Evolutionary conservation across 2,888 invertebrate genomes (phyloP), one percentile per base, ranked within the genome.

Genomic region (Hirtodrosophila confusa): DNA sequence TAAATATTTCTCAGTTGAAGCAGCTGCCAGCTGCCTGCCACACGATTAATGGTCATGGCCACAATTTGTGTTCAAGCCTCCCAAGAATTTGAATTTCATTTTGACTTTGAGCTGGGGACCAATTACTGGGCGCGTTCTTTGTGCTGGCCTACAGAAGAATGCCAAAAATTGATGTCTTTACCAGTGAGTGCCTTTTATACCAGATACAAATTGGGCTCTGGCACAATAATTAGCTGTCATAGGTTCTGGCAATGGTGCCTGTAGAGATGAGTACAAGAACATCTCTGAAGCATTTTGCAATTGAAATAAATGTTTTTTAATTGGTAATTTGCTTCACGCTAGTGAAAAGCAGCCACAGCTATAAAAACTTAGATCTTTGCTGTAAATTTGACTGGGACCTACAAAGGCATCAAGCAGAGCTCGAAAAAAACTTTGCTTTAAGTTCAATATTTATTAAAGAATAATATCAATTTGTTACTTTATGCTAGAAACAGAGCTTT

Each of bases 41-140:
- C n/a, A 66, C 66, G 60, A 79, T 79, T 79, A 86, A 76, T 83
- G 68, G 51, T 57, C 39, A 33, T 45, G 57, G 31, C 54, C 62
- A 36, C 48, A 66, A 62, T 66, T 75, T 70, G 47, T 57, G 41
- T 58, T 40, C 12, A 39, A 60, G 57, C 24, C 55, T 36, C 56
- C 40, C 17, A 55, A 56, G 48, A 86, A 86, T 86, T 72, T 77
- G 48, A 70, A 73, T 78, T 67, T 64, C 56, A 64, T 66, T 73
- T 50, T 43, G 43, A n/a, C 55, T 56, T 50, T 57, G 50, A 66
- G 50, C 62, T 57, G 44, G 10, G 47, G 29, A 40, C 56, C 55
- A 73, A 63, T 80, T 63, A 69, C 49, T 37, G 23, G 10, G 12
- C 51, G 29, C 41, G 33, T 40, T 36, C 17, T 11, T 12, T 57